These are phyloP conservation scores for Tragelaphus eurycerus DNA, from an alignment of 2,797 vertebrate genomes.

Conservation along the genomic window DNA sequence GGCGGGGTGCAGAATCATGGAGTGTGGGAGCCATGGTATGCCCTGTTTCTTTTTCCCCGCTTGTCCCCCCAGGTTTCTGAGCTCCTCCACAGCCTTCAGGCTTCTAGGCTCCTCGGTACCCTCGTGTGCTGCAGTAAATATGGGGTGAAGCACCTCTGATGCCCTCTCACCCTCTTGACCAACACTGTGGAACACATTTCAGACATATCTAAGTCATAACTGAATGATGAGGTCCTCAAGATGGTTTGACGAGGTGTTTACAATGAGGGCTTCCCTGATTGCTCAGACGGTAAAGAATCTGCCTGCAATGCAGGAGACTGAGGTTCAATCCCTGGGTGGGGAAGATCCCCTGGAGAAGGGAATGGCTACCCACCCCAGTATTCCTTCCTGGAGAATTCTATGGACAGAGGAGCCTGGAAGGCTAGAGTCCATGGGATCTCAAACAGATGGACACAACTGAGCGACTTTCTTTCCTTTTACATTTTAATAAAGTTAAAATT, in stretches of 20 bases:
- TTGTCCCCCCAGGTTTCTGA: not conserved
- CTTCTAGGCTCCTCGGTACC: not conserved
- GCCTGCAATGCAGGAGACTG: not conserved
- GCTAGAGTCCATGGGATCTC: not conserved
- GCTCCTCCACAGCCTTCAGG: not conserved
- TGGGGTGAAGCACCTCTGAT: no score
- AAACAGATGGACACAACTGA: not conserved
- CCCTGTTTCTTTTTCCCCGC: not conserved
- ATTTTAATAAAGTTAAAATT: slow-evolving; percentile 5
- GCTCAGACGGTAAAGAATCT: not conserved
- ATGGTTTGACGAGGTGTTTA: not conserved
- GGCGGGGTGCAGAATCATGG: not conserved
- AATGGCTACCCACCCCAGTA: not conserved
- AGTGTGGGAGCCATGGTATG: not conserved
- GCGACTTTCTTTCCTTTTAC: not conserved
- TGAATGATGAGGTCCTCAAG: not conserved
- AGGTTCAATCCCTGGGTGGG: not conserved
- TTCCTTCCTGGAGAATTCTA: not conserved
- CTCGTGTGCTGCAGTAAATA: not conserved
- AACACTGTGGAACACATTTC: not conserved
- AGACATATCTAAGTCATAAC: not conserved
- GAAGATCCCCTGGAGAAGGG: not conserved
- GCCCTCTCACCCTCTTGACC: not conserved
- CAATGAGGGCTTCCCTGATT: not conserved
- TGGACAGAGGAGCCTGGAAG: not conserved